Base-by-base conservation (phyloP, 2,113 vertebrate genomes). In the Zootoca vivipara region DNA sequence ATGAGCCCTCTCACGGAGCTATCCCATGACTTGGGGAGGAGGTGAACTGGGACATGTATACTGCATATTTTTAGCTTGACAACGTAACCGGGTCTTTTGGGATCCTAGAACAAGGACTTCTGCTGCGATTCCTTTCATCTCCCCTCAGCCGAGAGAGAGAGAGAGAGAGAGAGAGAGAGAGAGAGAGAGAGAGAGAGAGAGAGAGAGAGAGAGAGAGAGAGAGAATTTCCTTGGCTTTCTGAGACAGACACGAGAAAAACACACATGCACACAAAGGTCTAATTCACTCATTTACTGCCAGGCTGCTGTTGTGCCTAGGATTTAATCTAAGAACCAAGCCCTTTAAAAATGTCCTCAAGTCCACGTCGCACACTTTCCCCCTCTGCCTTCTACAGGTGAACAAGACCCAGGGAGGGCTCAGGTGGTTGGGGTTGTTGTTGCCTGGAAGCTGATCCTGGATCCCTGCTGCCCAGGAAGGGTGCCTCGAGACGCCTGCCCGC, bases 271-370 rank as follows among this genome's bases (percentile, higher is more conserved):
- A 62, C 2, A 38, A 24, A 9, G 4, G 22, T 64, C 15, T 33
- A n/a, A 33, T 78, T 88, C 73, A 82, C 15, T 46, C 28, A 67
- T 75, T 83, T 88, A 78, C 26, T 78, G 72, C 74, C 77, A 78
- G 72, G 42, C 30, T 69, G 72, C 20, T 56, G 22, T 83, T 78
- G 72, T 52, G 40, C 15, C 18, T 52, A 38, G 58, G n/a, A 83
- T 88, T 56, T 69, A 1, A 7, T 13, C 74, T 56, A 83, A 69
- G 40, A 88, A n/a, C 62, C 58, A 56, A 22, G 35, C 35, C 58
- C 62, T 9, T 88, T 83, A 52, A 88, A 52, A 78, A 58, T 78
- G 62, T 18, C 79, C 87, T 75, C 40, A 1, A 7, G 30, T 7
- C 35, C 58, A 35, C 58, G 15, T 3, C 1, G 9, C n/a, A 28